phyloP scores from a whole-genome alignment of 2,797 vertebrate genomes.

The Distichodus sexfasciatus region DNA sequence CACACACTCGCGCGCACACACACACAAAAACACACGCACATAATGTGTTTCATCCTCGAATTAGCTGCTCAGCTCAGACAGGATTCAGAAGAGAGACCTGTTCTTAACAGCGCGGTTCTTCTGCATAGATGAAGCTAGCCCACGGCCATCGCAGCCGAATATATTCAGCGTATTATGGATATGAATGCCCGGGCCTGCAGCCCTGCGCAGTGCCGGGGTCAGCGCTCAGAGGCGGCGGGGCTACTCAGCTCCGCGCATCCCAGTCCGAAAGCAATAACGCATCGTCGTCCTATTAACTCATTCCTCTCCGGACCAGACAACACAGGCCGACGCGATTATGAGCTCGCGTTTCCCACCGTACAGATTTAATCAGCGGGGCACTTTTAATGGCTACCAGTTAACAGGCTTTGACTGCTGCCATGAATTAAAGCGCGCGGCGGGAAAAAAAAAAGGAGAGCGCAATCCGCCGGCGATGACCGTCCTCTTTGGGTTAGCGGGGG shows the following conservation, averaged over 20 bases:
- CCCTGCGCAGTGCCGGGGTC: constrained; percentile 72
- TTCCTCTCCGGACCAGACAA: constrained; percentile 52
- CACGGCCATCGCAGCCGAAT: constrained; percentile 75
- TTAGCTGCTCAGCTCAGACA: constrained; percentile 72
- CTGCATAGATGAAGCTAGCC: constrained; percentile 63
- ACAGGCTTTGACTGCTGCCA: not conserved
- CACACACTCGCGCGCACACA: constrained; percentile 62
- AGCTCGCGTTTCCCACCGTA: constrained; percentile 19
- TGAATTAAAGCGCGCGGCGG: not conserved
- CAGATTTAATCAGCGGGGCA: constrained; percentile 29
- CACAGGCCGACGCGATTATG: constrained; percentile 28
- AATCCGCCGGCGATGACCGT: not conserved
- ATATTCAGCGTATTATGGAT: constrained; percentile 83
- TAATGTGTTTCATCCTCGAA: constrained; percentile 71
- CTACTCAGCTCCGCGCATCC: constrained; percentile 69
- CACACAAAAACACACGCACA: constrained; percentile 67
- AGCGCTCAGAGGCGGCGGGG: constrained; percentile 71
- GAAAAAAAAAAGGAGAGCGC: not conserved
- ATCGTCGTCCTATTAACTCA: constrained; percentile 69
- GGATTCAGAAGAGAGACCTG: constrained; percentile 70
- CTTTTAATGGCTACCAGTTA: constrained; percentile 12
- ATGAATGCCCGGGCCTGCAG: constrained; percentile 75
- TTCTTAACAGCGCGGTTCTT: constrained; percentile 66
- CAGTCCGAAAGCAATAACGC: constrained; percentile 75
- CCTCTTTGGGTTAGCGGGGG: not conserved